Evolutionary conservation across 2,113 vertebrate species (phyloP).

Genomic region (Equus quagga): DNA sequence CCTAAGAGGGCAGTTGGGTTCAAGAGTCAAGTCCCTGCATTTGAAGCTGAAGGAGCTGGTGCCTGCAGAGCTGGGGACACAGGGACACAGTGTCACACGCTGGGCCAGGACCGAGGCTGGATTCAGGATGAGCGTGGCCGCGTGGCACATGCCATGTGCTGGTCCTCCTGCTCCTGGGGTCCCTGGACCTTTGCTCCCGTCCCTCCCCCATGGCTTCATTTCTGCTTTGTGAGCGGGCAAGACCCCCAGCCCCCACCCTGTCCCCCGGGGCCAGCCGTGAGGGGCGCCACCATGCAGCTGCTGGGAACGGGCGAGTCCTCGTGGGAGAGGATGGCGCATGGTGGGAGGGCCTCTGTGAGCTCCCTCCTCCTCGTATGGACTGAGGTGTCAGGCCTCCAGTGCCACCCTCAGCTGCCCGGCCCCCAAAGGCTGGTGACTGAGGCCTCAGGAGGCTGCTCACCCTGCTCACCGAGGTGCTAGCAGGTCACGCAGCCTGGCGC

Average conservation of each 20-base stretch:
- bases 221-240: neutral
- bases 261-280: neutral
- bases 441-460: neutral
- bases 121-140: neutral
- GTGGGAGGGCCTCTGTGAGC: neutral
- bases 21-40: neutral
- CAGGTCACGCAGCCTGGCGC: neutral
- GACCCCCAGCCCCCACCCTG: too few species aligned
- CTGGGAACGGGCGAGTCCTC: neutral
- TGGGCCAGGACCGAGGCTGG: neutral
- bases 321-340: rapidly evolving
- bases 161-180: neutral
- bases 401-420: neutral
- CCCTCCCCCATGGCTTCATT: neutral
- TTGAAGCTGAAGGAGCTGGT: rapidly evolving
- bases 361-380: neutral
- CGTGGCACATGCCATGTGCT: rapidly evolving
- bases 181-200: neutral
- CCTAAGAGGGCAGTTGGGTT: neutral
- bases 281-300: neutral
- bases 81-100: neutral
- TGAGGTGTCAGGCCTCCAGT: neutral
- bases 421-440: neutral
- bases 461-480: neutral
- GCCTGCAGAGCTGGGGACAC: neutral